Conservation (phyloP, 2,113 vertebrate genomes). For the Saccopteryx leptura region DNA sequence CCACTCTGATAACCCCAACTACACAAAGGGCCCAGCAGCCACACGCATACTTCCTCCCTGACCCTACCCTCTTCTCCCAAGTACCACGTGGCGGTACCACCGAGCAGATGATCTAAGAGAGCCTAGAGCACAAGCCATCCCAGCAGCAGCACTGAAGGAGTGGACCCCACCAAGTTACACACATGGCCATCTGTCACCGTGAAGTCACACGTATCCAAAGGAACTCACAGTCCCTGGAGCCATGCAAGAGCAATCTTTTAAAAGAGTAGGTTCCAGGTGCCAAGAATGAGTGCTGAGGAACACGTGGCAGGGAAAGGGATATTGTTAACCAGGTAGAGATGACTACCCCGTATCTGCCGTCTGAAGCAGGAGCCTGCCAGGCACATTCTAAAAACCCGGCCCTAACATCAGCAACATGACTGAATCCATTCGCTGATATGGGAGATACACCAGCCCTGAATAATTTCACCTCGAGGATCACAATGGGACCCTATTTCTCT, state of each 20-base stretch:
- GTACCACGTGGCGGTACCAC: not conserved
- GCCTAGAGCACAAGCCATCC: no score
- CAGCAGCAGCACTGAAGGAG: not conserved
- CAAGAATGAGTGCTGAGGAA: not conserved
- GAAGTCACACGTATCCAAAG: not conserved
- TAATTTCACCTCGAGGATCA: not conserved
- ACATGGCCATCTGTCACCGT: not conserved
- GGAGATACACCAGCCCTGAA: fast-evolving
- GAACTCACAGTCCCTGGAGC: not conserved
- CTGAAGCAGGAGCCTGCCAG: not conserved
- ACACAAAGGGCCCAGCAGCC: fast-evolving
- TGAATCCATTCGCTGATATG: not conserved
- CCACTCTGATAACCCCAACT: not conserved
- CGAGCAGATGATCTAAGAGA: not conserved
- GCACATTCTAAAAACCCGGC: not conserved
- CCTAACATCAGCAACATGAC: not conserved
- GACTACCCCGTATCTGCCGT: not conserved
- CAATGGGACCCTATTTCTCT: not conserved
- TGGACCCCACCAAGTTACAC: not conserved
- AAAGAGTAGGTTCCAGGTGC: not conserved
- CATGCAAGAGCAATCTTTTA: not conserved
- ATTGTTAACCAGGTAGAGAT: not conserved
- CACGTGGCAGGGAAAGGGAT: not conserved
- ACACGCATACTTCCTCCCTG: not conserved
- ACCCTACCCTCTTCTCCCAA: not conserved